Evolutionary conservation across 2,113 vertebrate genomes (phyloP), one percentile per base, ranked within the genome.

Genomic region (Lanius collurio): DNA sequence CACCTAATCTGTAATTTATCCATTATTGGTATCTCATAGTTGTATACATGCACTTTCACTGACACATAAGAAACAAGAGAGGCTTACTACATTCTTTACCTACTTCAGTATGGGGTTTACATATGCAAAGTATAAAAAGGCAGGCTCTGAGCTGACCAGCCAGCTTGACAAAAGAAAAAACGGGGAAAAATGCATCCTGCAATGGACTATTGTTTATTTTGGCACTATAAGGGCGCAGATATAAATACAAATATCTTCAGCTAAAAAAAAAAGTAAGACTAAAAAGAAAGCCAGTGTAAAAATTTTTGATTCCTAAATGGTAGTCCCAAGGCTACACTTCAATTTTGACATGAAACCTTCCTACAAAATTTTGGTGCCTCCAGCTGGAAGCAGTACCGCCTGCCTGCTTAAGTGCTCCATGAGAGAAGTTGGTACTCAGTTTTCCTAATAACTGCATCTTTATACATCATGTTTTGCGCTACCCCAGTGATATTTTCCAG

Each of bases 251-350:
- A 44, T 24, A 87, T 26, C 13, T n/a, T 65, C 33, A 73, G n/a
- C 23, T n/a, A 37, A 79, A 55, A 74, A 49, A 39, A 62, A 0
- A 0, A 4, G 15, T 5, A 47, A 82, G 28, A 74, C 19, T 44
- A 50, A 87, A 73, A 56, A 59, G 39, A 49, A 65, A 81, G 20
- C 8, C 3, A 7, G 44, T 1, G 33, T 20, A 84, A 64, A 55
- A 87, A 28, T 8, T 2, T 10, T 57, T 18, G 4, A 60, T 56
- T 87, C 49, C 23, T 57, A 74, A 85, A 65, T 1, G 11, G 33
- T 22, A 73, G 19, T 50, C 86, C 39, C 26, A 55, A 88, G 42
- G 9, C 9, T 2, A 11, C 6, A 10, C 13, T 69, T 83, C 42
- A 63, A 28, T 73, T 83, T 31, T 77, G 17, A 77, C 17, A 50